Evolutionary conservation across 2,113 vertebrate species (phyloP).

Genomic region (Ptyas mucosa): DNA sequence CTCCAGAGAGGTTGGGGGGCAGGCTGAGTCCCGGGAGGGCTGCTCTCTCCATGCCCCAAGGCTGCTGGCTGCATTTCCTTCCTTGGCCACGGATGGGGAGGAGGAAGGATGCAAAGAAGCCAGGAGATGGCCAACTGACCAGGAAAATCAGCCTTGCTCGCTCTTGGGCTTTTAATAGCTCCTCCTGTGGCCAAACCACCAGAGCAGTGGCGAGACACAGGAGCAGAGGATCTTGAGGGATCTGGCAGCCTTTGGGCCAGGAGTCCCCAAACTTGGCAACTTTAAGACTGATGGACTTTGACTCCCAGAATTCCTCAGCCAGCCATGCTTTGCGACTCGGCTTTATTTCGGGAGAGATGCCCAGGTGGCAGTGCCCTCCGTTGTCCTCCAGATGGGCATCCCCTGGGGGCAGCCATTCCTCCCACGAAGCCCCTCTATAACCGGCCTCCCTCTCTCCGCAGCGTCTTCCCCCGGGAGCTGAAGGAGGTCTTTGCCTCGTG

Average conservation of each 20-base stretch:
- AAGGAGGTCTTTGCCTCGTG: conserved; percentile 98
- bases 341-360: background rate
- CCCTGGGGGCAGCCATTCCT: too few species aligned
- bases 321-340: too few species aligned
- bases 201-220: too few species aligned
- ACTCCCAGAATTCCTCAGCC: background rate
- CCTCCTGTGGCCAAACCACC: background rate
- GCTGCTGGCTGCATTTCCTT: background rate
- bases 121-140: background rate
- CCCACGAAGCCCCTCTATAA: background rate
- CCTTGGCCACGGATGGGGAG: background rate
- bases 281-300: background rate
- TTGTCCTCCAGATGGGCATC: background rate
- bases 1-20: background rate
- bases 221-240: too few species aligned
- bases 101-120: background rate
- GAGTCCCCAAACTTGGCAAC: too few species aligned
- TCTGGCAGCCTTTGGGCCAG: too few species aligned
- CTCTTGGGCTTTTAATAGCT: background rate
- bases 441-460: conserved; percentile 54
- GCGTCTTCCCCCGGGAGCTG: conserved; percentile 93
- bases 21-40: background rate
- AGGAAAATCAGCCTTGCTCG: too few species aligned
- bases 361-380: background rate
- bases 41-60: background rate